Evolutionary conservation across 1,140 invertebrate species (phyloP).

Genomic region (Drosophila kanapiae): DNA sequence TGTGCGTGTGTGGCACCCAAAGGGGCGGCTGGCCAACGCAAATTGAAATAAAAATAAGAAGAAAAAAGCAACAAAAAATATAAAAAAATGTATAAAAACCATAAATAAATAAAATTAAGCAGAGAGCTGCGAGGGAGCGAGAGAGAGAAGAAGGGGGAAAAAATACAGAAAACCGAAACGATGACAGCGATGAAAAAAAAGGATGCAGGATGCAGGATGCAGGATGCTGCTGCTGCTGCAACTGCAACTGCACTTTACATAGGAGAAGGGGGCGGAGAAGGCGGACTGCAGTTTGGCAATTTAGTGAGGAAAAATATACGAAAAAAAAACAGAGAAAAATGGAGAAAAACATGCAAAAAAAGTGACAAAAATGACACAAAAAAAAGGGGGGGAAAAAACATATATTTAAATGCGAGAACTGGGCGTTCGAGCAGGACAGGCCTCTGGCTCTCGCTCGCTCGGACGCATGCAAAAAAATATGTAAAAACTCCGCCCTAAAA

Average conservation of each 20-base stretch:
- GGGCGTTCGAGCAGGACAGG: conserved; percentile 22
- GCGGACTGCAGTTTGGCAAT: conserved; percentile 73
- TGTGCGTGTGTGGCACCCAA: conserved; percentile 23
- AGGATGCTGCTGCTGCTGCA: conserved; percentile 37
- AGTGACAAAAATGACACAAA: conserved; percentile 29
- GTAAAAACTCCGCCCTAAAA: conserved; percentile 84
- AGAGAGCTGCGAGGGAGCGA: conserved; percentile 47
- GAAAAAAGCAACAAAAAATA: conserved; percentile 29
- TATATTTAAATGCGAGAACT: conserved; percentile 64
- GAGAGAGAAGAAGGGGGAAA: conserved; percentile 29
- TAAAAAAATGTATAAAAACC: conserved; percentile 63
- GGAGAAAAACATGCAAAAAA: conserved; percentile 24
- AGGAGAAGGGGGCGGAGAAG: conserved; percentile 20
- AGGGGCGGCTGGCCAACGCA: conserved; percentile 10
- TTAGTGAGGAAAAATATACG: conserved; percentile 52
- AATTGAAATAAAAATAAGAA: conserved; percentile 32
- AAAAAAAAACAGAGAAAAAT: neutral
- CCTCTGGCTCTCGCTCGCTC: conserved; percentile 65
- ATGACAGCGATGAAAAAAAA: conserved; percentile 49
- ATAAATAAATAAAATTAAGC: conserved; percentile 84
- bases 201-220: conserved; percentile 20
- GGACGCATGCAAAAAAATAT: conserved; percentile 70
- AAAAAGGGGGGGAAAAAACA: conserved; percentile 23
- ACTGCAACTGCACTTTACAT: conserved; percentile 68
- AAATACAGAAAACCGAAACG: conserved; percentile 38